Evolutionary conservation across 1,140 invertebrate species (phyloP).

Genomic region (Coptotermes formosanus): DNA sequence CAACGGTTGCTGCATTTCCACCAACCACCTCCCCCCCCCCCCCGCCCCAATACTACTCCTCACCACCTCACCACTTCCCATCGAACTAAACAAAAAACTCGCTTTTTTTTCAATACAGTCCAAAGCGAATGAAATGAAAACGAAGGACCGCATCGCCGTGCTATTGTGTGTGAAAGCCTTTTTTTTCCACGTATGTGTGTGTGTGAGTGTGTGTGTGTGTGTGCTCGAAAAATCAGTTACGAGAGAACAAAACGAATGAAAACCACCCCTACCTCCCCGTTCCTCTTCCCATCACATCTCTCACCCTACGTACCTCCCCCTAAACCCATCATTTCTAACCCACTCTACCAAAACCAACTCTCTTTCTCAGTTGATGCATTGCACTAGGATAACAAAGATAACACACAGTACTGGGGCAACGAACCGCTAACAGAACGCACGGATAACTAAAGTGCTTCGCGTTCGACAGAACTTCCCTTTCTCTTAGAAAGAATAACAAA

Average conservation of each 20-base stretch:
- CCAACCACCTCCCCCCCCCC: background rate
- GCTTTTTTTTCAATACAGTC: constrained; percentile 32
- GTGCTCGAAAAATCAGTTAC: constrained; percentile 35
- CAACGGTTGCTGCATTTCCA: constrained; percentile 33
- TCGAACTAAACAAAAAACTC: constrained; percentile 28
- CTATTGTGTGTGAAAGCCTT: constrained; percentile 30
- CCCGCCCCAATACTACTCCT: no score
- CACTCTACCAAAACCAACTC: background rate
- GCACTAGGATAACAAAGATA: background rate
- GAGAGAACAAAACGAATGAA: constrained; percentile 34
- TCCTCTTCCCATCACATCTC: constrained; percentile 22
- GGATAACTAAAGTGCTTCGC: background rate
- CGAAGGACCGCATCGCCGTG: constrained; percentile 19
- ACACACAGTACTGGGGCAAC: background rate
- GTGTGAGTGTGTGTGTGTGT: constrained; percentile 23
- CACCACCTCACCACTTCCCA: constrained; percentile 11
- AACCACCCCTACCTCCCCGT: background rate
- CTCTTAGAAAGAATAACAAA: background rate
- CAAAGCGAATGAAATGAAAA: constrained; percentile 28
- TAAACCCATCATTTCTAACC: constrained; percentile 3
- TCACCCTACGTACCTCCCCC: constrained; percentile 17
- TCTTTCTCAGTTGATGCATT: background rate
- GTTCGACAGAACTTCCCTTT: background rate
- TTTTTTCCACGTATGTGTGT: constrained; percentile 23
- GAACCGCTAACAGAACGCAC: background rate